Evolutionary conservation across 2,888 invertebrate species (phyloP).

Genomic region (Tetheella fluctuosa): DNA sequence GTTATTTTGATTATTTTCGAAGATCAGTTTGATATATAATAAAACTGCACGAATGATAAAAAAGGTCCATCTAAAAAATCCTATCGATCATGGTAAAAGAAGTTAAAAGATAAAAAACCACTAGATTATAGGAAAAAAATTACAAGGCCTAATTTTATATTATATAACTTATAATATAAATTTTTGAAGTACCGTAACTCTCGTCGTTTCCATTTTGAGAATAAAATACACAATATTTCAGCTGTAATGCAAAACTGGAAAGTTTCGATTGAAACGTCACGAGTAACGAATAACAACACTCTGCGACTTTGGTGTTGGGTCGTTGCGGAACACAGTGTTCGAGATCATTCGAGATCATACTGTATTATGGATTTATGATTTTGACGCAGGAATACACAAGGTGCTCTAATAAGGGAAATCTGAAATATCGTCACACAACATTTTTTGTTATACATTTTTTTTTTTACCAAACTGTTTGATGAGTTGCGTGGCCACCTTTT

Average conservation of each 20-base stretch:
- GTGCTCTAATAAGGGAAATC: too few species aligned
- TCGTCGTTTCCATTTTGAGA: background rate
- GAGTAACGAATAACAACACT: constrained; percentile 51
- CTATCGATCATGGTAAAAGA: too few species aligned
- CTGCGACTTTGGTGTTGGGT: constrained; percentile 16
- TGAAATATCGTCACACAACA: too few species aligned
- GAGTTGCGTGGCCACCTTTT: too few species aligned
- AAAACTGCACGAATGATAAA: too few species aligned
- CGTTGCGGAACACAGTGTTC: background rate
- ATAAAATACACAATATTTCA: constrained; percentile 13
- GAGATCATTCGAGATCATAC: background rate
- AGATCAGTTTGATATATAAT: too few species aligned
- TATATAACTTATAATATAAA: background rate
- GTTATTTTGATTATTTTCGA: too few species aligned
- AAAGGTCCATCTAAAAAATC: too few species aligned
- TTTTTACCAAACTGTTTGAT: too few species aligned
- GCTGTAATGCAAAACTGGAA: constrained; percentile 36
- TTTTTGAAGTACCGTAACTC: constrained; percentile 3
- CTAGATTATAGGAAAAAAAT: too few species aligned
- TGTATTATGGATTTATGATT: background rate
- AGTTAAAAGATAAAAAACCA: too few species aligned
- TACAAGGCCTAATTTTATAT: background rate
- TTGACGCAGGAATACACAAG: background rate
- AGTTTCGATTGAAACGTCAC: constrained; percentile 59
- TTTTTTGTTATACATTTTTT: background rate